Evolutionary conservation across 1,140 invertebrate species (phyloP).

Genomic region (Drosophila pseudoobscura): DNA sequence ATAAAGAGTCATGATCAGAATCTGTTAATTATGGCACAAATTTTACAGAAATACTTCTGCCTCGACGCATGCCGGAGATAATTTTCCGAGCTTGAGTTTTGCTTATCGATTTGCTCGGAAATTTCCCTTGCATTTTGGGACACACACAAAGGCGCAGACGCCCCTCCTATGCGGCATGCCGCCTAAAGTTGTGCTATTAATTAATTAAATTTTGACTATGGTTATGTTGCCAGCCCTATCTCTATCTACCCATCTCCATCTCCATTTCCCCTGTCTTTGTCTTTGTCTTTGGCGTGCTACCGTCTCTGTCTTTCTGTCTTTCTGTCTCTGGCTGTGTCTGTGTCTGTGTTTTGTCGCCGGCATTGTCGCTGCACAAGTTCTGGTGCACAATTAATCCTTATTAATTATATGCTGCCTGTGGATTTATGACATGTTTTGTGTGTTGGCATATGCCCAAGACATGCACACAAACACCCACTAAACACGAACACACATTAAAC

Average conservation of each 20-base stretch:
- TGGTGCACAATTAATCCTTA: slow-evolving; percentile 79
- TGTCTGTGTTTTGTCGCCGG: slow-evolving; percentile 38
- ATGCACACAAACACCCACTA: slow-evolving; percentile 25
- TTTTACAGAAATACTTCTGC: slow-evolving; percentile 41
- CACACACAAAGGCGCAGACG: slow-evolving; percentile 11
- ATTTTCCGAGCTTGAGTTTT: slow-evolving; percentile 35
- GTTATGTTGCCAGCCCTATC: slow-evolving; percentile 13
- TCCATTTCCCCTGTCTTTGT: slow-evolving; percentile 21
- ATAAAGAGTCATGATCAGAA: slow-evolving; percentile 43
- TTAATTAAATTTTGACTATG: slow-evolving; percentile 75
- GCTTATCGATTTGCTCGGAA: slow-evolving; percentile 43
- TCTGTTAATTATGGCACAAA: slow-evolving; percentile 53
- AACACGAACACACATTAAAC: slow-evolving; percentile 20
- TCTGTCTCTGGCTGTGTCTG: slow-evolving; percentile 11
- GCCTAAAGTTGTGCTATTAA: slow-evolving; percentile 76
- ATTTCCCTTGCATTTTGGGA: slow-evolving; percentile 32
- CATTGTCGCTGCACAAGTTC: slow-evolving; percentile 59
- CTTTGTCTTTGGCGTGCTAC: no score
- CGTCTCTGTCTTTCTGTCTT: neutral
- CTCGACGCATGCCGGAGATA: slow-evolving; percentile 27
- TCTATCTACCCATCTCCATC: neutral
- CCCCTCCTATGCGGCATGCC: slow-evolving; percentile 23
- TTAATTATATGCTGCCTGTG: slow-evolving; percentile 76
- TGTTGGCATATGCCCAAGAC: slow-evolving; percentile 71
- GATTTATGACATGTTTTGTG: slow-evolving; percentile 77